A percentile compares a stretch with the other conserved stretches of the same genome.
These are phyloP conservation scores for Drosophila quadrilineata DNA, from an alignment of 1,140 invertebrate species.

Conservation along the genomic window DNA sequence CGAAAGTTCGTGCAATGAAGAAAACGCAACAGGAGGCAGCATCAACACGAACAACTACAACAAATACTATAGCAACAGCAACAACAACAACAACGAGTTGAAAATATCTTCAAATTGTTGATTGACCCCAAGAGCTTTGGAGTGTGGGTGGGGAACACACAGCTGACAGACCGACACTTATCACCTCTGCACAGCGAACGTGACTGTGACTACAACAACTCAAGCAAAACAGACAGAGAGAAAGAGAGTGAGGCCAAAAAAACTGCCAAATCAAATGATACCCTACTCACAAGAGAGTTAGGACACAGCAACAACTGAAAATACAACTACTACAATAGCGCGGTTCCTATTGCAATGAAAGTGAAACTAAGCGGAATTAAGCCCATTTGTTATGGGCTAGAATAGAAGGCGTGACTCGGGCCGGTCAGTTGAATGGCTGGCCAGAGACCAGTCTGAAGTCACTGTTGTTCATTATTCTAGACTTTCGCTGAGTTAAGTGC, in stretches of 20 bases:
- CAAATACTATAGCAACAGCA: slow-evolving; percentile 24
- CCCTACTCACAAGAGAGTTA: background rate
- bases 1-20: slow-evolving; percentile 59
- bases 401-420: slow-evolving; percentile 39
- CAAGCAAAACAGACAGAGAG: background rate
- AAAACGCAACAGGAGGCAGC: slow-evolving; percentile 51
- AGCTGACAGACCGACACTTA: slow-evolving; percentile 49
- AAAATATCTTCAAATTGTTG: slow-evolving; percentile 47
- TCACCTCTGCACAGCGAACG: slow-evolving; percentile 60
- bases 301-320: slow-evolving; percentile 10
- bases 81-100: slow-evolving; percentile 24
- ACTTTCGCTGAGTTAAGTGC: slow-evolving; percentile 40
- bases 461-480: slow-evolving; percentile 28
- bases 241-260: no score
- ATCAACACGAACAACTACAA: slow-evolving; percentile 10
- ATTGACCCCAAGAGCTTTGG: slow-evolving; percentile 53
- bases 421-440: background rate
- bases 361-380: slow-evolving; percentile 58
- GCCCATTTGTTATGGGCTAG: slow-evolving; percentile 46
- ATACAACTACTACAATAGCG: slow-evolving; percentile 1
- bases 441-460: no score
- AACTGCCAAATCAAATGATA: background rate
- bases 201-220: slow-evolving; percentile 43
- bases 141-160: slow-evolving; percentile 50
- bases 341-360: slow-evolving; percentile 58